Conservation (phyloP, 2,797 vertebrate species). For the Morelia viridis region DNA sequence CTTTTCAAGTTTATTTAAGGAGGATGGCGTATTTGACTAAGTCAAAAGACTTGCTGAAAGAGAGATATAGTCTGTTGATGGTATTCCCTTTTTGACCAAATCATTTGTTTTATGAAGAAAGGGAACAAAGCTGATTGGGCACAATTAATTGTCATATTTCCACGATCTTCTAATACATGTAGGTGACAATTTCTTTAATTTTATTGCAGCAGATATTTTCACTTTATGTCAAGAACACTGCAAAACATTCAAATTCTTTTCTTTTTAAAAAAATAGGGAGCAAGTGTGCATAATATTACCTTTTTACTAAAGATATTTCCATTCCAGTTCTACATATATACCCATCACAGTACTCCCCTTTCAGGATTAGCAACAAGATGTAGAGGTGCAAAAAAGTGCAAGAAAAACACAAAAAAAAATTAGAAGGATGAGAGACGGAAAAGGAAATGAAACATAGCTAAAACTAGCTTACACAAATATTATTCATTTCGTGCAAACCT, state of each 20-base stretch:
- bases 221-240: neutral
- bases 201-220: neutral
- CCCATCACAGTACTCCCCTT: neutral
- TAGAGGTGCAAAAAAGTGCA: neutral
- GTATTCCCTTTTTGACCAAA: constrained; percentile 20
- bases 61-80: constrained; percentile 28
- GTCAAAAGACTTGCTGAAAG: constrained; percentile 33
- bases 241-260: neutral
- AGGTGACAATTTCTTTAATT: neutral
- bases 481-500: neutral
- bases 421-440: neutral
- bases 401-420: neutral
- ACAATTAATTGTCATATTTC: neutral
- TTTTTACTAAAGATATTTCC: neutral
- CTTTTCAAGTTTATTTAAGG: constrained; percentile 28
- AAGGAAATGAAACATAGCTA: neutral
- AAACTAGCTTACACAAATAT: neutral
- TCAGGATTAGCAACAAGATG: neutral
- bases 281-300: neutral
- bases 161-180: neutral
- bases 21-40: constrained; percentile 21
- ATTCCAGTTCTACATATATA: neutral
- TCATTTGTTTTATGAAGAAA: neutral
- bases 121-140: neutral
- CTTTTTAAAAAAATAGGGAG: neutral